phyloP scores from a whole-genome alignment of 2,888 invertebrate genomes.

The Cryptus viduatorius region DNA sequence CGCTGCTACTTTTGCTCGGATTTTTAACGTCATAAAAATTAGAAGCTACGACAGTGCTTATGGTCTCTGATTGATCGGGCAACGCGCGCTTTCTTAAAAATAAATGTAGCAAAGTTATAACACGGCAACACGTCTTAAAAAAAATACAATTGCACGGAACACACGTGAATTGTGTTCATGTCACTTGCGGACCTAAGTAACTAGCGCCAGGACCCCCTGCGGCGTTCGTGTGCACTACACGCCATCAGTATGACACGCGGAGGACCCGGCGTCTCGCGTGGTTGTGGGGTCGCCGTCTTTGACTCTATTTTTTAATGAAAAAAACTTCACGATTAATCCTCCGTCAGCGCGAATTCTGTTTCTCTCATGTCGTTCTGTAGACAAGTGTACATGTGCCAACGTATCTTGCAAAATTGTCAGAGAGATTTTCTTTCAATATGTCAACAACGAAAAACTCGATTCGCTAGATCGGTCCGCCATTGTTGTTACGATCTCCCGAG shows the following conservation, averaged over 20 bases:
- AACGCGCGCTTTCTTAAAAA: no score
- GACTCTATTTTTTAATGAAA: neutral
- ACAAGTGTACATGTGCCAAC: neutral
- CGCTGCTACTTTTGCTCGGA: neutral
- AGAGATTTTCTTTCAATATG: neutral
- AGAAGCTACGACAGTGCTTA: no score
- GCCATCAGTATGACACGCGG: neutral
- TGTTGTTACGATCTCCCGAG: no score
- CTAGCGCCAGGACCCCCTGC: conserved; percentile 5
- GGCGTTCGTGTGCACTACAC: neutral
- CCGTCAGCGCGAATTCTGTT: neutral
- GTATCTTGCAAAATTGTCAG: neutral
- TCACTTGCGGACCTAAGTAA: neutral
- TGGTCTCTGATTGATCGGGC: no score
- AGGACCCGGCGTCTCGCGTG: neutral
- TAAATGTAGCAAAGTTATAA: no score
- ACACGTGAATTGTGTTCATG: no score
- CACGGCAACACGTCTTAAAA: neutral
- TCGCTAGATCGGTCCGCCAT: no score
- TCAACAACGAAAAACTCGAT: neutral
- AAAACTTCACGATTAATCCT: neutral
- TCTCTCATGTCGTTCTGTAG: neutral
- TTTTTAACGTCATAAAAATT: neutral
- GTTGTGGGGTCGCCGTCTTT: neutral
- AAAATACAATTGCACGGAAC: neutral